Percentiles rank a stretch among this genome's conserved stretches.
Conservation (phyloP, 2,888 invertebrate genomes). For the Agonopterix subpropinquella region DNA sequence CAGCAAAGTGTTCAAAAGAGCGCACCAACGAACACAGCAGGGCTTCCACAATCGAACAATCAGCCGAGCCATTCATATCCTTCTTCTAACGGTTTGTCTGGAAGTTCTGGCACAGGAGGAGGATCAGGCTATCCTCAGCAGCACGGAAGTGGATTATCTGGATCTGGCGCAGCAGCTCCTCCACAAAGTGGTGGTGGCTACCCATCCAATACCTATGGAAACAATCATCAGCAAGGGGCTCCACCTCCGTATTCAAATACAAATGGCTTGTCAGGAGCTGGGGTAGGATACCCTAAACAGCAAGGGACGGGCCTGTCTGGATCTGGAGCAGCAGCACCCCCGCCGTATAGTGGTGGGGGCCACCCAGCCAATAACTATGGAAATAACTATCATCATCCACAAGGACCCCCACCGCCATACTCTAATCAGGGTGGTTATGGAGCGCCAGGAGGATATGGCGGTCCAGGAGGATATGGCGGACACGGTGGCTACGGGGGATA, state of each 20-base stretch:
- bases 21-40: conserved; percentile 18
- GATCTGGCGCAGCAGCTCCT: conserved; percentile 10
- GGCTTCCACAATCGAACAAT: conserved; percentile 20
- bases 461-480: conserved; percentile 5
- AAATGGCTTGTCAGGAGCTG: background rate
- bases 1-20: conserved; percentile 54
- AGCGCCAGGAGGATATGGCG: conserved; percentile 6
- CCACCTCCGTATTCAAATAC: conserved; percentile 41
- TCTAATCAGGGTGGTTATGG: conserved; percentile 14
- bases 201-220: conserved; percentile 32
- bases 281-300: background rate
- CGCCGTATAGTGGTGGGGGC: conserved; percentile 36
- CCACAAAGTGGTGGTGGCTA: conserved; percentile 19
- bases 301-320: background rate
- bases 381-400: conserved; percentile 42
- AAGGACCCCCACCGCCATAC: conserved; percentile 53
- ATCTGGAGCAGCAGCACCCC: conserved; percentile 33
- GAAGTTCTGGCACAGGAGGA: conserved; percentile 11
- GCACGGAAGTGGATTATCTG: background rate
- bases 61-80: conserved; percentile 49
- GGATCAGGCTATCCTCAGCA: conserved; percentile 17
- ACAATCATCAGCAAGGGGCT: conserved; percentile 45
- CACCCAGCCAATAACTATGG: conserved; percentile 34
- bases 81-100: conserved; percentile 48
- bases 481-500: conserved; percentile 33